Conservation (phyloP, 2,888 invertebrate genomes). For the Omphaloscelis lunosa region DNA sequence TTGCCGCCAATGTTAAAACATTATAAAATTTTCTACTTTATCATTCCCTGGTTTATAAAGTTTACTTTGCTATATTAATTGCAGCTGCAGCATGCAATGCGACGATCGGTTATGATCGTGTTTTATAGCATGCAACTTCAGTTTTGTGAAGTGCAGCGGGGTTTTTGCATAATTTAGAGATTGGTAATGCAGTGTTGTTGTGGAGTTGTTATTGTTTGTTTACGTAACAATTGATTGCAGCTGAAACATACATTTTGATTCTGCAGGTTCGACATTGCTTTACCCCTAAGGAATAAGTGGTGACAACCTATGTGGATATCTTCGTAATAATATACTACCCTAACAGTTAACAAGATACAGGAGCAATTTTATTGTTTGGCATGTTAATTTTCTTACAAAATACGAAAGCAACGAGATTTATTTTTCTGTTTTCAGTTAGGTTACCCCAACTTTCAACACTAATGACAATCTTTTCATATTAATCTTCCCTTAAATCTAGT, state of each 20-base stretch:
- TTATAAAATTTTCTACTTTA: constrained; percentile 82
- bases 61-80: constrained; percentile 69
- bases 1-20: constrained; percentile 82
- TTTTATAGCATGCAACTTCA: constrained; percentile 61
- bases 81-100: constrained; percentile 72
- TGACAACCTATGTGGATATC: background rate
- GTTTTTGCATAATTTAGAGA: constrained; percentile 40
- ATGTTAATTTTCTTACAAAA: background rate
- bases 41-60: constrained; percentile 77
- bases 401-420: background rate
- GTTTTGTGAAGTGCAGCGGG: constrained; percentile 41
- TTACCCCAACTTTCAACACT: background rate
- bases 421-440: background rate
- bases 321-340: background rate
- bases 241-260: background rate
- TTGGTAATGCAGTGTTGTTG: constrained; percentile 31
- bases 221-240: background rate
- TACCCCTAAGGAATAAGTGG: background rate
- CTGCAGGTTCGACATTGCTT: background rate
- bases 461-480: background rate
- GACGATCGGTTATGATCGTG: constrained; percentile 64
- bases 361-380: no score
- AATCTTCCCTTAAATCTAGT: constrained; percentile 10
- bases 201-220: constrained; percentile 27
- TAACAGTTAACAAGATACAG: background rate